Evolutionary conservation across 2,888 invertebrate genomes (phyloP), one percentile per base, ranked within the genome.

Genomic region (Eupithecia tripunctaria): DNA sequence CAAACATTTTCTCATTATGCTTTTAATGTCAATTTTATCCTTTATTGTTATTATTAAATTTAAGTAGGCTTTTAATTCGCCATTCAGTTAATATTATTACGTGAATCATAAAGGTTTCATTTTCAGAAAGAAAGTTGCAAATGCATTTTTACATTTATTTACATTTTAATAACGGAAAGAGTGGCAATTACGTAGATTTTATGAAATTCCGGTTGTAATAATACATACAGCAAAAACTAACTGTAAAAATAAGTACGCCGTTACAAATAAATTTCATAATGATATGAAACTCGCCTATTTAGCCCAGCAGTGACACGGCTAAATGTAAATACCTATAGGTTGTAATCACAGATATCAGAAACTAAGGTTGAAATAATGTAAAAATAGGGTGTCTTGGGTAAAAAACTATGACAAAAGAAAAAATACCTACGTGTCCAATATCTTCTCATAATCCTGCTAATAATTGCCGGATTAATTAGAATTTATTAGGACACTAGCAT

Each of bases 121-220:
- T 56, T 56, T 51, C n/a, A 63, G 64, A 71, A 63, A 56, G 63
- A 68, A 71, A 68, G 67, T 64, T 25, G 64, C 38, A 41, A 47
- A 59, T 68, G 36, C 51, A 32, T 29, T 32, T n/a, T 21, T 51
- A 41, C 43, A 43, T 41, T 64, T 29, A 21, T 38, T 38, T 65
- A 63, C 63, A 36, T 63, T 18, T 60, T 36, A 63, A 36, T 64
- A 64, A 64, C 38, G 38, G 12, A 25, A 41, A 63, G 29, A n/a
- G 63, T 63, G 32, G 32, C 62, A 32, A 36, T 63, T 63, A 63
- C 14, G 36, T 63, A 8, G n/a, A 29, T 18, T 63, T 63, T 59
- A 70, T 63, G 15, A 29, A 67, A 67, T 56, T 63, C 21, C 29
- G n/a, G 29, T 62, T 56, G 47, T 67, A 27, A 27, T 60, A 27